A percentile compares a stretch with the other conserved stretches of the same genome.
Evolutionary conservation across 2,797 vertebrate genomes (phyloP).

Genomic region (Acrossocheilus wenchowensis): DNA sequence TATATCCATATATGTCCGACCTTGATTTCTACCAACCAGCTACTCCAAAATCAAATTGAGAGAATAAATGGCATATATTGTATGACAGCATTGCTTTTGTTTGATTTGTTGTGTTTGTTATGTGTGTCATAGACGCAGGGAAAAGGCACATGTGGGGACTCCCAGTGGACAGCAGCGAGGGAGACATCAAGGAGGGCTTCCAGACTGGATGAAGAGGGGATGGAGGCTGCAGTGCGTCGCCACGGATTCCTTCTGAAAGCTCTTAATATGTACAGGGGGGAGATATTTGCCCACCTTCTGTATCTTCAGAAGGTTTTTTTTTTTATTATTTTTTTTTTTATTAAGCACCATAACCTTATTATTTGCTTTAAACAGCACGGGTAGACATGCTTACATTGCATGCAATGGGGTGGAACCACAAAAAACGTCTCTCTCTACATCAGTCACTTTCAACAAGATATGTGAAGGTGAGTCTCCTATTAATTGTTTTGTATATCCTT

Average conservation of each 20-base stretch:
- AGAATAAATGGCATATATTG: slow-evolving; percentile 17
- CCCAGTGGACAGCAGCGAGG: slow-evolving; percentile 36
- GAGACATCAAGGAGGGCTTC: slow-evolving; percentile 27
- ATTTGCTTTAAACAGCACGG: slow-evolving; percentile 29
- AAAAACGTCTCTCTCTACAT: slow-evolving; percentile 18
- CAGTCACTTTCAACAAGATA: slow-evolving; percentile 5
- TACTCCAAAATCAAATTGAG: slow-evolving; percentile 6
- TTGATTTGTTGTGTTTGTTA: slow-evolving; percentile 34
- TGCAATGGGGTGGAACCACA: slow-evolving; percentile 46
- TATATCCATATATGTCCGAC: not conserved
- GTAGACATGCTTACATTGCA: slow-evolving; percentile 45
- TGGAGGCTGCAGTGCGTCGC: slow-evolving; percentile 49
- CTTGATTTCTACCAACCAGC: not conserved
- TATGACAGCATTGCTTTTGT: slow-evolving; percentile 13
- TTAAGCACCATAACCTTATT: slow-evolving; percentile 18
- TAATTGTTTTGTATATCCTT: slow-evolving; percentile 1
- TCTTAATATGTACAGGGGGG: slow-evolving; percentile 51
- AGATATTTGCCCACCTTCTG: slow-evolving; percentile 42
- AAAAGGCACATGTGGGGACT: slow-evolving; percentile 46
- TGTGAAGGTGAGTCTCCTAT: slow-evolving; percentile 7
- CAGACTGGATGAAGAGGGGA: slow-evolving; percentile 45
- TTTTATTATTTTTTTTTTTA: not conserved
- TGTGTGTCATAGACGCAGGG: slow-evolving; percentile 42
- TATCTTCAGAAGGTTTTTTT: not conserved
- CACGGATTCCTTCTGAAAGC: slow-evolving; percentile 48